phyloP scores from a whole-genome alignment of 2,888 invertebrate genomes.

The Abrostola tripartita region DNA sequence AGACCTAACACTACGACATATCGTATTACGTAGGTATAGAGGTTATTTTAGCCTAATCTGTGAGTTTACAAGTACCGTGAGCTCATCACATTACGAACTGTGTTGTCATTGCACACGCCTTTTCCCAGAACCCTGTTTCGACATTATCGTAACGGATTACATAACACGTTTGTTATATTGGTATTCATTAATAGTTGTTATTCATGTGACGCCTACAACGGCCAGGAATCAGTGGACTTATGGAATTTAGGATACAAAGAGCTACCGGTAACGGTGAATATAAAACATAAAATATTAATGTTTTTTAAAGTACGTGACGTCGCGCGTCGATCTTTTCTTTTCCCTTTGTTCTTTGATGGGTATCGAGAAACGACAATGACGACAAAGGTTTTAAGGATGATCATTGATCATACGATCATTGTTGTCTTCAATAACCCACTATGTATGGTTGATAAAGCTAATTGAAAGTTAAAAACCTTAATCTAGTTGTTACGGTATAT shows the following conservation, averaged over 20 bases:
- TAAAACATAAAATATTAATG: too few relatives aligned
- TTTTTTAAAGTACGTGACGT: too few relatives aligned
- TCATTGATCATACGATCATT: too few relatives aligned
- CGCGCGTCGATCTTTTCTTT: too few relatives aligned
- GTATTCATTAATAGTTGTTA: constrained; percentile 46
- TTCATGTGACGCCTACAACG: constrained; percentile 50
- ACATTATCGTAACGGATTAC: constrained; percentile 57
- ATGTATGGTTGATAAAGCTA: too few relatives aligned
- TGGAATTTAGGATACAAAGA: constrained; percentile 27
- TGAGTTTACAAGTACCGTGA: constrained; percentile 37
- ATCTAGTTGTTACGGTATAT: too few relatives aligned
- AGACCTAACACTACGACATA: constrained; percentile 4
- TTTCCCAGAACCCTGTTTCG: constrained; percentile 59
- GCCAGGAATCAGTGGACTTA: constrained; percentile 37
- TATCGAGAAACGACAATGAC: too few relatives aligned
- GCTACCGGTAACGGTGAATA: neutral
- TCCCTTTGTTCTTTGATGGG: too few relatives aligned
- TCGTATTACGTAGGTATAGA: constrained; percentile 36
- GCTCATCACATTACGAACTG: constrained; percentile 53
- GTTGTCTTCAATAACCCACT: too few relatives aligned
- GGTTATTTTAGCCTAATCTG: constrained; percentile 22
- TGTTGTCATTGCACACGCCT: constrained; percentile 63
- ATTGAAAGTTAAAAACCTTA: too few relatives aligned
- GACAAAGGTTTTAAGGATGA: too few relatives aligned
- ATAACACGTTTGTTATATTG: constrained; percentile 50